Evolutionary conservation across 1,140 invertebrate genomes (phyloP).

Genomic region (Hyles euphorbiae): DNA sequence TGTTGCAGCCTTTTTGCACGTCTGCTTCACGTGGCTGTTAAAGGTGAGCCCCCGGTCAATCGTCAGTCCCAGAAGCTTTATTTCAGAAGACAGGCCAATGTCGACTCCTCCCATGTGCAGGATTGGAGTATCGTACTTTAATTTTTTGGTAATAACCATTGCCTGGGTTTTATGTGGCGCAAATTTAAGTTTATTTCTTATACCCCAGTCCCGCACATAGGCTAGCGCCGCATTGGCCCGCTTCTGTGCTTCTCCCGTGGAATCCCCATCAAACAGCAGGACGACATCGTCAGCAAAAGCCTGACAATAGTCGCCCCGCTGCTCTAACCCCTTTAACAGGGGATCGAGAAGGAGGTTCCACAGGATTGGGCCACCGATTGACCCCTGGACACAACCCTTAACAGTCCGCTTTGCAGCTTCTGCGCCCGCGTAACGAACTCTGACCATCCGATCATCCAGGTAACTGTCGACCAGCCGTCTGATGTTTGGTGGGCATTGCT

Average conservation of each 20-base stretch:
- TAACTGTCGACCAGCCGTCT: too few relatives aligned
- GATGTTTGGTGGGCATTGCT: too few relatives aligned
- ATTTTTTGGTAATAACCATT: constrained; percentile 8
- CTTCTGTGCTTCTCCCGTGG: neutral
- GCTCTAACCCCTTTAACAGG: neutral
- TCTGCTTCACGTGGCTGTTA: neutral
- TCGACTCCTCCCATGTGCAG: neutral
- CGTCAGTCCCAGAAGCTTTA: constrained; percentile 9
- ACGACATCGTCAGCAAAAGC: neutral
- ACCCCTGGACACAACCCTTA: too few relatives aligned
- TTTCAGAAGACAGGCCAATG: neutral
- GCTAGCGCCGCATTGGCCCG: constrained; percentile 6
- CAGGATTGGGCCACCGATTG: neutral
- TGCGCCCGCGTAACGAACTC: too few relatives aligned
- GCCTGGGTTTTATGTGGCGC: constrained; percentile 1
- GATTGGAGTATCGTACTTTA: constrained; percentile 5
- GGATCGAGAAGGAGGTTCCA: neutral
- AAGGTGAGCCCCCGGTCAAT: constrained; percentile 9
- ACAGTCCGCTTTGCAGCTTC: too few relatives aligned
- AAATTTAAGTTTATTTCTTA: too few relatives aligned
- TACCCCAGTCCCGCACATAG: neutral
- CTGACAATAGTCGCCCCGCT: neutral
- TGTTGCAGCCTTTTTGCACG: neutral
- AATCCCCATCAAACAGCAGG: too few relatives aligned
- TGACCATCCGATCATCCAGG: too few relatives aligned